phyloP scores from a whole-genome alignment of 2,888 invertebrate genomes.

The Carpatolechia fugitivella region DNA sequence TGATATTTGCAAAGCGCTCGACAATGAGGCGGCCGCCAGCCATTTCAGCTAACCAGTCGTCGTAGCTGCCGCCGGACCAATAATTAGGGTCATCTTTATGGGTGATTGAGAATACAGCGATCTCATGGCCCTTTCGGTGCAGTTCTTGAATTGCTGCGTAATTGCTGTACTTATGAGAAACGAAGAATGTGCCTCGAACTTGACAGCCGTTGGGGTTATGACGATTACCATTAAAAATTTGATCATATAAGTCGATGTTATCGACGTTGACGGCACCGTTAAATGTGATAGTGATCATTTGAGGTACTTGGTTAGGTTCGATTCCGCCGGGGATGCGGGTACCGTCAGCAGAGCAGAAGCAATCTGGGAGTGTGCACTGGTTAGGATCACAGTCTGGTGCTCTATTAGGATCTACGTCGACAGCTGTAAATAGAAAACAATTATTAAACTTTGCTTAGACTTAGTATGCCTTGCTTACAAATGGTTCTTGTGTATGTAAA shows the following conservation, averaged over 20 bases:
- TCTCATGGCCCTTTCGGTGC: slow-evolving; percentile 94
- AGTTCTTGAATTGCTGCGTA: slow-evolving; percentile 94
- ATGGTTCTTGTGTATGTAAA: too few species aligned
- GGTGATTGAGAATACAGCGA: slow-evolving; percentile 93
- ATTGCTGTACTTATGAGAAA: slow-evolving; percentile 95
- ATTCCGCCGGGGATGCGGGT: slow-evolving; percentile 92
- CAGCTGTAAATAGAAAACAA: slow-evolving; percentile 81
- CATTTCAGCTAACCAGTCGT: slow-evolving; percentile 97
- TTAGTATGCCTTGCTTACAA: too few species aligned
- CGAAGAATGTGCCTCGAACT: slow-evolving; percentile 94
- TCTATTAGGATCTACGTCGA: slow-evolving; percentile 93
- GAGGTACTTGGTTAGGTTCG: slow-evolving; percentile 91
- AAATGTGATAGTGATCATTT: slow-evolving; percentile 95
- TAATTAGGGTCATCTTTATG: slow-evolving; percentile 95
- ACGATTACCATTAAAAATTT: slow-evolving; percentile 90
- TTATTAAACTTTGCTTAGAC: too few species aligned
- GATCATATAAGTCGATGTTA: slow-evolving; percentile 94
- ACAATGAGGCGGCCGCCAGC: slow-evolving; percentile 92
- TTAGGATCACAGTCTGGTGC: slow-evolving; percentile 95
- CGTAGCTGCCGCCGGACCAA: slow-evolving; percentile 92
- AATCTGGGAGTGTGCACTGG: slow-evolving; percentile 93
- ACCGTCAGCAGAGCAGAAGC: slow-evolving; percentile 95
- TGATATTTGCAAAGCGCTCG: slow-evolving; percentile 94
- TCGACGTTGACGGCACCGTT: slow-evolving; percentile 96
- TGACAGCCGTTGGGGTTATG: slow-evolving; percentile 94